A percentile compares a stretch with the other conserved stretches of the same genome.
These are phyloP conservation scores for Melipona bicolor DNA, from an alignment of 2,888 invertebrate genomes.

Conservation along the genomic window DNA sequence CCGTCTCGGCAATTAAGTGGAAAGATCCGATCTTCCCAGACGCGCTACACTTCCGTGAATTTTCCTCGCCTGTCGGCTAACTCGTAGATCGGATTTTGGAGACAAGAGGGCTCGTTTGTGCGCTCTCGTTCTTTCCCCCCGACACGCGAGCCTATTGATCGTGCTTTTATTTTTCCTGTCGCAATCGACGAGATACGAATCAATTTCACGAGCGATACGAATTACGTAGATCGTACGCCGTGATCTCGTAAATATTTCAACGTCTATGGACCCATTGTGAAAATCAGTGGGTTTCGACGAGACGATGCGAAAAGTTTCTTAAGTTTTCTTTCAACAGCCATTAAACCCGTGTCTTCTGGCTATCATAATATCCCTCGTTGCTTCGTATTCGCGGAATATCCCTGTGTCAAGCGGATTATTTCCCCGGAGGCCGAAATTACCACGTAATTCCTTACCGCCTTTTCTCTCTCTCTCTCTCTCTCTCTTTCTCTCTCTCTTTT, in stretches of 20 bases:
- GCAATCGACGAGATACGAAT: background rate
- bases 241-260: background rate
- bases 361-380: conserved; percentile 13
- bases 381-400: conserved; percentile 30
- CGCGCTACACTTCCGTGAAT: conserved; percentile 21
- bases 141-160: background rate
- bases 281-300: background rate
- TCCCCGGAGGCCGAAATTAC: conserved; percentile 47
- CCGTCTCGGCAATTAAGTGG: conserved; percentile 58
- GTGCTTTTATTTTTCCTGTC: background rate
- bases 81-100: conserved; percentile 32
- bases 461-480: background rate
- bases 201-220: background rate
- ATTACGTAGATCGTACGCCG: background rate
- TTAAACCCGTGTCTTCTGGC: conserved; percentile 29
- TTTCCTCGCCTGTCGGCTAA: conserved; percentile 1
- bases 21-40: conserved; percentile 49
- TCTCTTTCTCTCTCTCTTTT: background rate
- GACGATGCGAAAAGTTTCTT: background rate
- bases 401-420: conserved; percentile 51
- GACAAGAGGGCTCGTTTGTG: conserved; percentile 42
- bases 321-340: background rate
- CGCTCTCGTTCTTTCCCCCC: background rate
- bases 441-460: conserved; percentile 41
- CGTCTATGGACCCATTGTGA: background rate